A percentile compares a stretch with the other conserved stretches of the same genome.
Conservation (phyloP, 2,888 invertebrate species). For the Athrips mouffetella region DNA sequence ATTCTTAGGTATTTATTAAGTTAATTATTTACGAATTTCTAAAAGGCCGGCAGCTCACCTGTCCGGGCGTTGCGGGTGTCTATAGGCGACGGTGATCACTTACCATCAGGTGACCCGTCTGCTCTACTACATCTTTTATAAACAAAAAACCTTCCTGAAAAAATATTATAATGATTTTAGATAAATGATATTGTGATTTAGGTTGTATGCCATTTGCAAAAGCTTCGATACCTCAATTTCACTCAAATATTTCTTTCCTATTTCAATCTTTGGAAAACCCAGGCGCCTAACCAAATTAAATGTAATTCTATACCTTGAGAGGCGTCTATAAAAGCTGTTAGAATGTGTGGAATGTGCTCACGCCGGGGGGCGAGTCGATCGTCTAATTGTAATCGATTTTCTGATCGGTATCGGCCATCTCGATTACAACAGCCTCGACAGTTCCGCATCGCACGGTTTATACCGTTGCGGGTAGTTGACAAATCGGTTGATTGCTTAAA, state of each 20-base stretch:
- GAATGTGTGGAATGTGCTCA: constrained; percentile 7
- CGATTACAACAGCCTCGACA: constrained; percentile 51
- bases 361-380: constrained; percentile 19
- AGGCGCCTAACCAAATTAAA: neutral
- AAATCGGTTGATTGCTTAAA: too few species aligned
- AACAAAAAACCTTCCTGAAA: too few species aligned
- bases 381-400: constrained; percentile 47
- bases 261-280: constrained; percentile 6
- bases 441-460: constrained; percentile 40
- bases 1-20: too few species aligned
- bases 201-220: too few species aligned
- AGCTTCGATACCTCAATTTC: neutral
- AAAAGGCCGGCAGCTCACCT: too few species aligned
- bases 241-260: neutral
- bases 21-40: too few species aligned
- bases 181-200: too few species aligned
- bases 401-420: constrained; percentile 44
- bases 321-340: neutral
- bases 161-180: too few species aligned
- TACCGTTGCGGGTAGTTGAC: neutral
- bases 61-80: too few species aligned
- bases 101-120: too few species aligned
- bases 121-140: too few species aligned
- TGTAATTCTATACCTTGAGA: constrained; percentile 2
- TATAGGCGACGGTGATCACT: too few species aligned